Evolutionary conservation across 1,140 invertebrate species (phyloP).

Genomic region (Dendrolimus punctatus): DNA sequence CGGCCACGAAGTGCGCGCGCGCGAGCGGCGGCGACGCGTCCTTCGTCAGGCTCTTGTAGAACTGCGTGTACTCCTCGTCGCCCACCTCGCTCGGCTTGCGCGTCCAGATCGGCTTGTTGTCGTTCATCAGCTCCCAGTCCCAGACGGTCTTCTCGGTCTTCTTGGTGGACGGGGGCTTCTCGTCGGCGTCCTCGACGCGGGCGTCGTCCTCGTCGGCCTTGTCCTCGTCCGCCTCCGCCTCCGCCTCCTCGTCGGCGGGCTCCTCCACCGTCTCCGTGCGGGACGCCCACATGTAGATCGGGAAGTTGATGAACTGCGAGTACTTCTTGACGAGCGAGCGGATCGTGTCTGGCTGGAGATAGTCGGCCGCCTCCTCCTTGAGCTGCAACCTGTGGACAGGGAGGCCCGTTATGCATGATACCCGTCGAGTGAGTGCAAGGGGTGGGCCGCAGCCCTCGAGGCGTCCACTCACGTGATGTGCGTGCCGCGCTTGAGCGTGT

Average conservation of each 20-base stretch:
- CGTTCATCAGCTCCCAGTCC: constrained; percentile 98
- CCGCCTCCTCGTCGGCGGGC: constrained; percentile 73
- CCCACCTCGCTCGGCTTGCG: constrained; percentile 89
- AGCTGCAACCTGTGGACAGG: constrained; percentile 81
- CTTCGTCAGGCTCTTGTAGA: constrained; percentile 96
- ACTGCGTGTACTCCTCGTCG: constrained; percentile 93
- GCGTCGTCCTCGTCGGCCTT: constrained; percentile 75
- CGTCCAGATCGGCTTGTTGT: constrained; percentile 98
- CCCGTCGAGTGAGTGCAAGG: too few species aligned
- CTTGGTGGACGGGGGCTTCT: constrained; percentile 92
- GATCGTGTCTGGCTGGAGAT: constrained; percentile 93
- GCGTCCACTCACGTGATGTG: constrained; percentile 72
- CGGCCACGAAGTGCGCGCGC: constrained; percentile 91
- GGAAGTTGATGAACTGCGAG: constrained; percentile 99
- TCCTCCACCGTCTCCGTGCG: constrained; percentile 93
- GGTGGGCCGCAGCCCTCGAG: too few species aligned
- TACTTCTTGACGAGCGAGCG: constrained; percentile 96
- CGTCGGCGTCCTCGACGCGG: constrained; percentile 75
- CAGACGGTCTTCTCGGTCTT: constrained; percentile 97
- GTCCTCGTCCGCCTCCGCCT: constrained; percentile 60
- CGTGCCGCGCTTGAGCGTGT: constrained; percentile 92
- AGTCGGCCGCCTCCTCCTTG: constrained; percentile 98
- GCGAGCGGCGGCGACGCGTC: constrained; percentile 90
- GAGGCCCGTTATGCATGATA: not conserved
- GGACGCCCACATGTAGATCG: constrained; percentile 96